Base-by-base conservation (phyloP, 2,888 invertebrate species). In the Mythimna vitellina region DNA sequence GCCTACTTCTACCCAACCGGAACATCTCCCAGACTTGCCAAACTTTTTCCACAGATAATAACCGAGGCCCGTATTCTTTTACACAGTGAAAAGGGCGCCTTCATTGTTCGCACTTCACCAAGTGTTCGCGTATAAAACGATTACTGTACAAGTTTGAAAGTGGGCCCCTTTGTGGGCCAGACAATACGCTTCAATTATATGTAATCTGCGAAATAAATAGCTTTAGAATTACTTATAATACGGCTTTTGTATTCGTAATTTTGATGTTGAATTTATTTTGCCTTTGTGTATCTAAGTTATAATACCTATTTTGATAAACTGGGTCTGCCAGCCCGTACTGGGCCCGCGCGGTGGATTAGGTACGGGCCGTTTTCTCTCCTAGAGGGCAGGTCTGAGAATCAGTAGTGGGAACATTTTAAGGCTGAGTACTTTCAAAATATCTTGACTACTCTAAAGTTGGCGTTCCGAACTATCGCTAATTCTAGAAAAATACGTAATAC, bases 91-190 rank as follows among this genome's bases (percentile, higher is more conserved):
- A 79, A 77, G 78, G 78, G 71, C 81, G 51, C 69, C 64, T 57
- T 74, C 83, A 76, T 83, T 83, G 83, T 85, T 75, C 80, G 60
- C 73, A 73, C 73, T 76, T 80, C 68, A 64, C 66, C 64, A 70
- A 80, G 70, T 78, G 71, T 78, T 83, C 70, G 29, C 70, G 81
- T 79, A 83, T 84, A 86, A 83, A 81, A 79, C 77, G 84, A 81
- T 86, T 80, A 81, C 71, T 73, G 70, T 72, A 70, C 68, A 84
- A 84, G 67, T 84, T 86, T 65, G 54, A 54, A 73, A 76, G 72
- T 69, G n/a, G 62, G 74, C 65, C 22, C 57, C 76, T 77, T 82
- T 73, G 85, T 85, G 57, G 35, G 17, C 32, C 60, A 74, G 63
- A 82, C 72, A 84, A 82, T 70, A 78, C 66, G 63, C 64, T 74